Evolutionary conservation across 2,113 vertebrate genomes (phyloP).

Genomic region (Mandrillus leucophaeus): DNA sequence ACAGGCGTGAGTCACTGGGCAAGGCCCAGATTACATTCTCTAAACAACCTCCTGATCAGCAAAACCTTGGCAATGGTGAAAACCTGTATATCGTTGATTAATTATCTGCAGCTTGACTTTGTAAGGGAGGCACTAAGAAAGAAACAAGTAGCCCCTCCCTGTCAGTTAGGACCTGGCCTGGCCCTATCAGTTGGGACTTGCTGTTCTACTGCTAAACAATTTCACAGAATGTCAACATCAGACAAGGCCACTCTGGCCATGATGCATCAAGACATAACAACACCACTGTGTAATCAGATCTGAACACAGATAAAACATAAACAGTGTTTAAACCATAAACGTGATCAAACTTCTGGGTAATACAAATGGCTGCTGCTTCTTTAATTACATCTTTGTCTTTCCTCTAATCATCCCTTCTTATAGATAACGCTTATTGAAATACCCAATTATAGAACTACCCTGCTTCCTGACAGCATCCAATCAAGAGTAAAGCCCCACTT

Average conservation of each 20-base stretch:
- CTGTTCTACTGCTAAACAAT: background rate
- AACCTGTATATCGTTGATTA: background rate
- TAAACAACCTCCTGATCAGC: background rate
- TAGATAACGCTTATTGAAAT: slow-evolving; percentile 12
- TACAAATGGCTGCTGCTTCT: background rate
- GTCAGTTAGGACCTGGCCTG: background rate
- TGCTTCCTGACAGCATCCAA: background rate
- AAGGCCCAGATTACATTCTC: background rate
- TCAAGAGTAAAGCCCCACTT: background rate
- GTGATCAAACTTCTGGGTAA: background rate
- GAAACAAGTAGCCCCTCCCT: background rate
- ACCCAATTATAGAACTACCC: background rate
- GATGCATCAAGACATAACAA: background rate
- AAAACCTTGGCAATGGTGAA: slow-evolving; percentile 2
- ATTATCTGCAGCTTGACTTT: background rate
- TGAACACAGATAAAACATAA: slow-evolving; percentile 23
- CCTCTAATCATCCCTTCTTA: background rate
- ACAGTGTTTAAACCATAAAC: background rate
- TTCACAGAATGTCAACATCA: slow-evolving; percentile 23
- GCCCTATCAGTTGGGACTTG: background rate
- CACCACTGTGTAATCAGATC: background rate
- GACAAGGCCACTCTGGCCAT: background rate
- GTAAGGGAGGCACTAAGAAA: background rate
- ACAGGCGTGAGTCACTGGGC: background rate
- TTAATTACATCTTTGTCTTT: slow-evolving; percentile 16